Evolutionary conservation across 2,113 vertebrate genomes (phyloP).

Genomic region (Parotia lawesii): DNA sequence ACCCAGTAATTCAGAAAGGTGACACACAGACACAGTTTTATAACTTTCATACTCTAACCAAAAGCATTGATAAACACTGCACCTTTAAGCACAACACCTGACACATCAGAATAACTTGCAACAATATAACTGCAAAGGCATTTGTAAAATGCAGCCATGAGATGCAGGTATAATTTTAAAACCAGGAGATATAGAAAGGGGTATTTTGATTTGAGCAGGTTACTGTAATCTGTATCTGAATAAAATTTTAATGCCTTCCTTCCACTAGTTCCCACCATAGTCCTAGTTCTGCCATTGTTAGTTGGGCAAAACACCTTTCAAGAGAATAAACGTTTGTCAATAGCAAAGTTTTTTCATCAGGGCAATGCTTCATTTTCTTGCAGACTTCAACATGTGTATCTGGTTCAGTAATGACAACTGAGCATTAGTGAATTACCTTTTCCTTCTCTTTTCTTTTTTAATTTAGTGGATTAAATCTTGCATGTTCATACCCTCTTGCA

Average conservation of each 20-base stretch:
- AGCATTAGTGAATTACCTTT: neutral
- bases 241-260: neutral
- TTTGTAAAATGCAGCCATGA: neutral
- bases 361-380: neutral
- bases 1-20: neutral
- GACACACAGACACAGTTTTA: neutral
- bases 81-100: neutral
- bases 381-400: neutral
- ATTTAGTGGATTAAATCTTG: neutral
- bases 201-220: neutral
- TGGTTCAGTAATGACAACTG: neutral
- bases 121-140: neutral
- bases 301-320: neutral
- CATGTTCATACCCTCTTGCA: neutral
- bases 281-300: neutral
- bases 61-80: neutral
- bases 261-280: neutral
- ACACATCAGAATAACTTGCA: neutral
- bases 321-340: neutral
- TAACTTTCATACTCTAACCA: neutral
- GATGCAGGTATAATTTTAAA: neutral
- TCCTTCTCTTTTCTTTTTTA: neutral
- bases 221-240: neutral
- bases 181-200: neutral
- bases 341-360: neutral